Evolutionary conservation across 2,888 invertebrate species (phyloP).

Genomic region (Hololepta plana): DNA sequence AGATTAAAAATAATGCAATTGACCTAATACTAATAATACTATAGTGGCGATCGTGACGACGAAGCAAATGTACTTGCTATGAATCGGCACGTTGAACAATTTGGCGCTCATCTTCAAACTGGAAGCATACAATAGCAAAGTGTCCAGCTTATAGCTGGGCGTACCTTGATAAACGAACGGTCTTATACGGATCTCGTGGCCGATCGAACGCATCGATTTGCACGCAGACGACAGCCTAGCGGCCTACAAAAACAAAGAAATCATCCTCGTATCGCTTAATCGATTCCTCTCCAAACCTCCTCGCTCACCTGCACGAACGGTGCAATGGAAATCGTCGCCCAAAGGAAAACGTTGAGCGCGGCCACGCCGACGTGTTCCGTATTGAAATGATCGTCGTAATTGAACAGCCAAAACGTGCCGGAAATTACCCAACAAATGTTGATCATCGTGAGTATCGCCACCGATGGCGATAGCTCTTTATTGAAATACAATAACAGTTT

Average conservation of each 20-base stretch:
- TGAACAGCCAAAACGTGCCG: conserved; percentile 48
- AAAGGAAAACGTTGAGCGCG: conserved; percentile 39
- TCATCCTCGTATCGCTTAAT: too few relatives aligned
- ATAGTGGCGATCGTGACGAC: conserved; percentile 39
- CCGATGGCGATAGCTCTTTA: conserved; percentile 53
- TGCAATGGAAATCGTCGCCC: conserved; percentile 43
- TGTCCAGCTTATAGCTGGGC: conserved; percentile 53
- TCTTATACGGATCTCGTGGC: conserved; percentile 59
- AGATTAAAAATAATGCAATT: conserved; percentile 40
- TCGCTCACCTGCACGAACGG: conserved; percentile 65
- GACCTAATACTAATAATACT: conserved; percentile 47
- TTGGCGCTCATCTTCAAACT: conserved; percentile 57
- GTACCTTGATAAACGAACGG: conserved; percentile 69
- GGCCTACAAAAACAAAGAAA: conserved; percentile 52
- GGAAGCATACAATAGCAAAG: conserved; percentile 58
- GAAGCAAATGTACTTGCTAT: conserved; percentile 47
- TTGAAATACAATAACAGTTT: conserved; percentile 63
- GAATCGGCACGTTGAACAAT: conserved; percentile 54
- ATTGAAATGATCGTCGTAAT: conserved; percentile 38
- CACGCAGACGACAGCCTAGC: conserved; percentile 58
- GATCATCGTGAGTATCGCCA: conserved; percentile 58
- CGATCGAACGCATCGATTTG: conserved; percentile 49
- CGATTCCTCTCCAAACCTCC: too few relatives aligned
- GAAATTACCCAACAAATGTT: conserved; percentile 57
- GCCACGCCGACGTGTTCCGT: conserved; percentile 39